Base-by-base conservation (phyloP, 1,140 invertebrate species). In the Papilio polyxenes region DNA sequence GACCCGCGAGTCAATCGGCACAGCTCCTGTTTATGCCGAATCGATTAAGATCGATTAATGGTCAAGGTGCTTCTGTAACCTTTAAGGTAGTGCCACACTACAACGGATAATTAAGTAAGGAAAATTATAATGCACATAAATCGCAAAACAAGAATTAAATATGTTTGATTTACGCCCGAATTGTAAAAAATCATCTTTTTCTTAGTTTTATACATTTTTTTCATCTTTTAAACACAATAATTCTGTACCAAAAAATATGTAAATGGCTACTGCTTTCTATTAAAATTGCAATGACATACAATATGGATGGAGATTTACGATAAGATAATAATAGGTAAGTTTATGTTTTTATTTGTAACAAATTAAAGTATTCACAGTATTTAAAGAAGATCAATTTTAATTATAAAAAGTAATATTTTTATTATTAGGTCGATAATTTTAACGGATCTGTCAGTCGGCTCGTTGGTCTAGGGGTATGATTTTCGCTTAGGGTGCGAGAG, bases 1-100 rank as follows among this genome's bases (percentile, higher is more conserved):
- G 65, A 72, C 65, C 65, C 13, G 65, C 65, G 65, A 37, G 31
- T 72, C 65, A 72, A 72, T 72, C 65, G 65, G 11, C 65, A 11
- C 20, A 82, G 79, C 82, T 65, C 69, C 49, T 75, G 81, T 75
- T 84, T 84, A 84, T 83, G 80, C 82, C 75, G 80, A 81, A 51
- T 81, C 49, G 74, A 83, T 83, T 82, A 69, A n/a, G 80, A 59
- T 37, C 51, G 56, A 56, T 78, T 79, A 62, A 72, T 75, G 37
- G 44, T 48, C 80, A 81, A 81, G 80, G 80, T 81, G 75, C 65
- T 31, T 31, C 11, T 72, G 23, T 8, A 72, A 81, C 77, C 65
- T 31, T 31, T 31, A 31, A 65, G 62, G 23, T 9, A 20, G 8
- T 31, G 23, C 62, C 20, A 65, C 20, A 31, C 23, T 65, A 13